These are phyloP conservation scores for Charaxes varanes DNA, from an alignment of 1,140 invertebrate species.

Conservation along the genomic window DNA sequence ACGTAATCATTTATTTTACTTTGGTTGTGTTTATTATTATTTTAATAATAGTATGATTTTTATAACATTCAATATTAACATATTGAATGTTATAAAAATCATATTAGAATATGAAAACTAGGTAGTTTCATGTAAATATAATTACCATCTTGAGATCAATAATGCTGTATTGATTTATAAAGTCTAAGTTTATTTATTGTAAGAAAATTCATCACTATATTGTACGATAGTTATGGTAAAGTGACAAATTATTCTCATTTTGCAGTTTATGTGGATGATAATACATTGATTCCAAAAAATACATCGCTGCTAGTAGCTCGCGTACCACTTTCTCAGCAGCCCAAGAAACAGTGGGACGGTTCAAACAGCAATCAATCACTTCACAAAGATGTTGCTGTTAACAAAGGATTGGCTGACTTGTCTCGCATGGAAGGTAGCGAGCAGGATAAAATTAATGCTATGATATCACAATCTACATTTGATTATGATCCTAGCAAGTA, in stretches of 20 bases:
- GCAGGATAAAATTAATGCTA: slow-evolving; percentile 97
- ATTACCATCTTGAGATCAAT: too few species aligned
- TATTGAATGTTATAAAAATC: too few species aligned
- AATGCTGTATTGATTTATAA: too few species aligned
- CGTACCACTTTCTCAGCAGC: slow-evolving; percentile 86
- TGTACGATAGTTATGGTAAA: too few species aligned
- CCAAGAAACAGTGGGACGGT: slow-evolving; percentile 84
- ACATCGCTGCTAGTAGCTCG: slow-evolving; percentile 96
- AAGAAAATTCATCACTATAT: too few species aligned
- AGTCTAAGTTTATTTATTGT: too few species aligned
- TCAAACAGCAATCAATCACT: slow-evolving; percentile 46
- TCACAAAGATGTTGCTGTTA: slow-evolving; percentile 70
- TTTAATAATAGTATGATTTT: too few species aligned
- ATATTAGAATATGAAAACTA: too few species aligned
- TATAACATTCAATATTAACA: too few species aligned
- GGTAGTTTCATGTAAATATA: too few species aligned
- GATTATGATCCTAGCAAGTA: slow-evolving; percentile 98
- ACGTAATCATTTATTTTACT: too few species aligned
- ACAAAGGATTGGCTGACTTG: slow-evolving; percentile 84
- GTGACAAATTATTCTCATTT: slow-evolving; percentile 26
- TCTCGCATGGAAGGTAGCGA: slow-evolving; percentile 93
- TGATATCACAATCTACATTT: slow-evolving; percentile 96
- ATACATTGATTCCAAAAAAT: slow-evolving; percentile 95
- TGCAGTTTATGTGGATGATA: slow-evolving; percentile 93
- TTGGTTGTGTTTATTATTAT: too few species aligned